Evolutionary conservation across 2,888 invertebrate genomes (phyloP), one percentile per base, ranked within the genome.

Genomic region (Julus scanicus): DNA sequence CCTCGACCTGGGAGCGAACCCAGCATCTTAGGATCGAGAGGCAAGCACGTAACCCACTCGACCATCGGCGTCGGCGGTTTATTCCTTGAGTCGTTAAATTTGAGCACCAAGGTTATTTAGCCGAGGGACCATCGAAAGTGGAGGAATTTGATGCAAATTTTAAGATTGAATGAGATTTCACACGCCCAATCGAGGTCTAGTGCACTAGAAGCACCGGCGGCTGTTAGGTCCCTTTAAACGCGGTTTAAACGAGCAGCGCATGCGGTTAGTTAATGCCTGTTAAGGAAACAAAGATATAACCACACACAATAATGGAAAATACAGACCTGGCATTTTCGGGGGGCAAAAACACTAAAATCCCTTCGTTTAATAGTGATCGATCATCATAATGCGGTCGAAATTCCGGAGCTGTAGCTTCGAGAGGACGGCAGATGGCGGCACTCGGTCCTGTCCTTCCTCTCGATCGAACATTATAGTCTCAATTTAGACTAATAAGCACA

Each of bases 321-420:
- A 63, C 63, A 20, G 63, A 63, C 63, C 63, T 63, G 63, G 63
- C 63, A 63, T 63, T 63, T 63, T 63, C 63, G 63, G 13, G 29
- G 29, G 29, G 63, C 2, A 20, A 63, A 63, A 63, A 63, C 63
- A 20, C 63, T 57, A 17, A 17, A 63, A 63, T 63, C 20, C 20
- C 63, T 11, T 63, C 63, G 63, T 63, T 63, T 20, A 63, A 15
- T 63, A 20, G 63, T 63, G 5, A 63, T 63, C 63, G 20, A 57
- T 57, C 57, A 63, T 63, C 63, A 20, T 63, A 63, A n/a, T 63
- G 63, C 63, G 63, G 63, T 20, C 2, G 20, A 63, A 13, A 63
- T 63, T 63, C 63, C 63, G 20, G 20, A 63, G 20, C 20, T 20
- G 63, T 4, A 20, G 5, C n/a, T 20, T 6, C 63, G 20, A 20